These are phyloP conservation scores for Holacanthella duospinosa DNA, from an alignment of 2,888 invertebrate genomes.

Conservation along the genomic window DNA sequence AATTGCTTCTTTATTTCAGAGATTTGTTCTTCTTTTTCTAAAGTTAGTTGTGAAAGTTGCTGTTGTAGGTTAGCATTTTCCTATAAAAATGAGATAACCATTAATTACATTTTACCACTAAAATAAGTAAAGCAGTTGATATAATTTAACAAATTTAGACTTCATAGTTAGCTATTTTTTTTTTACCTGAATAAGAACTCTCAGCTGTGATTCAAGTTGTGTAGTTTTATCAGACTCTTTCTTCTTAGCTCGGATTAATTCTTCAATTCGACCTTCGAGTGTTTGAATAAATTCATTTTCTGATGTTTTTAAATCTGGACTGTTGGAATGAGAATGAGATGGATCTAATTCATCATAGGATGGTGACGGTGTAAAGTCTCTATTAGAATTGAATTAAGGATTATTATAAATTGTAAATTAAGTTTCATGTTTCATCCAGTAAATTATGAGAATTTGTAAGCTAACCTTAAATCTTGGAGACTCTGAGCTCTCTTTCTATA, in stretches of 20 bases:
- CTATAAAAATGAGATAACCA: slow-evolving; percentile 44
- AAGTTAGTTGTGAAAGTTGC: slow-evolving; percentile 52
- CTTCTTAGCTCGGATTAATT: slow-evolving; percentile 28
- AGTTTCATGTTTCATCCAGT: too few relatives aligned
- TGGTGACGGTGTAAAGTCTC: slow-evolving; percentile 34
- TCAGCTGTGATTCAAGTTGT: slow-evolving; percentile 32
- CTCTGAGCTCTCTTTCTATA: slow-evolving; percentile 27
- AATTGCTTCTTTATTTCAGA: slow-evolving; percentile 28
- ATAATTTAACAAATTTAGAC: too few relatives aligned
- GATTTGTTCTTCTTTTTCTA: slow-evolving; percentile 60
- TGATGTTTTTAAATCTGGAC: slow-evolving; percentile 34
- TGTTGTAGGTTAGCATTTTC: slow-evolving; percentile 62
- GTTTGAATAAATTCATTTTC: slow-evolving; percentile 35
- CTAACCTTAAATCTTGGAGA: slow-evolving; percentile 35
- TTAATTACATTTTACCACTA: not conserved
- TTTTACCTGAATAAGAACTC: slow-evolving; percentile 31
- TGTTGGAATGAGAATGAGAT: slow-evolving; percentile 29
- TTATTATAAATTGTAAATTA: not conserved
- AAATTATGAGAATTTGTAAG: slow-evolving; percentile 2
- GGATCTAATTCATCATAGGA: slow-evolving; percentile 32
- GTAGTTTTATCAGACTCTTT: slow-evolving; percentile 31
- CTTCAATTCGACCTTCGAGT: slow-evolving; percentile 32
- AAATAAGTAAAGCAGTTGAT: too few relatives aligned
- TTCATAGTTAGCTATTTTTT: too few relatives aligned
- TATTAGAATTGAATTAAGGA: slow-evolving; percentile 10